A percentile compares a stretch with the other conserved stretches of the same genome.
Evolutionary conservation across 2,888 invertebrate genomes (phyloP).

Genomic region (Scaptomyza caliginosa): DNA sequence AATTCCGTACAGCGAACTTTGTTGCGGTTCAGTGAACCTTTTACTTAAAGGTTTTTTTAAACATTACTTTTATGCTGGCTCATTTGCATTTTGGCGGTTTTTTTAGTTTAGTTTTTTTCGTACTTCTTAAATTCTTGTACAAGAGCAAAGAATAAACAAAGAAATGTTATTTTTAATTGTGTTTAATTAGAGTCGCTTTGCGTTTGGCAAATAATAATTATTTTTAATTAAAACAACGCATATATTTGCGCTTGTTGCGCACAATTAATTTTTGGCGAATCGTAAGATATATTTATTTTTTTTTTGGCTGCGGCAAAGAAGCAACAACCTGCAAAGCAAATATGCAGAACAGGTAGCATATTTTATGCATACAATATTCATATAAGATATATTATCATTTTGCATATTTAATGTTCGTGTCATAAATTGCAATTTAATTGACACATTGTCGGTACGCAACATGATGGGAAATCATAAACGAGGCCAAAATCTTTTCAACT

Average conservation of each 20-base stretch:
- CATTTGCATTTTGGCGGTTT: constrained; percentile 65
- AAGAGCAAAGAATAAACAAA: constrained; percentile 3
- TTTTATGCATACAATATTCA: constrained; percentile 30
- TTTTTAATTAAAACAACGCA: constrained; percentile 70
- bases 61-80: constrained; percentile 56
- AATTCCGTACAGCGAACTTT: constrained; percentile 54
- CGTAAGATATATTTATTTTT: constrained; percentile 21
- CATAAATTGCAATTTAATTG: constrained; percentile 68
- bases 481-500: constrained; percentile 10
- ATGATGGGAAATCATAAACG: constrained; percentile 31
- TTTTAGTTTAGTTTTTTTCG: too few species aligned
- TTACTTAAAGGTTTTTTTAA: constrained; percentile 20
- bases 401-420: constrained; percentile 28
- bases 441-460: constrained; percentile 50
- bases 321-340: constrained; percentile 40
- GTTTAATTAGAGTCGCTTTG: constrained; percentile 71
- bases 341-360: constrained; percentile 62
- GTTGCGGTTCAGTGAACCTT: constrained; percentile 59
- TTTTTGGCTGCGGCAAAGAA: neutral
- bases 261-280: constrained; percentile 53
- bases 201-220: constrained; percentile 66
- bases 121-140: constrained; percentile 25
- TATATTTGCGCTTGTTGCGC: constrained; percentile 51
- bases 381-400: constrained; percentile 3
- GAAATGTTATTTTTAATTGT: constrained; percentile 61